A percentile compares a stretch with the other conserved stretches of the same genome.
These are phyloP conservation scores for Stigmatopora argus DNA, from an alignment of 2,113 vertebrate genomes.

Conservation along the genomic window DNA sequence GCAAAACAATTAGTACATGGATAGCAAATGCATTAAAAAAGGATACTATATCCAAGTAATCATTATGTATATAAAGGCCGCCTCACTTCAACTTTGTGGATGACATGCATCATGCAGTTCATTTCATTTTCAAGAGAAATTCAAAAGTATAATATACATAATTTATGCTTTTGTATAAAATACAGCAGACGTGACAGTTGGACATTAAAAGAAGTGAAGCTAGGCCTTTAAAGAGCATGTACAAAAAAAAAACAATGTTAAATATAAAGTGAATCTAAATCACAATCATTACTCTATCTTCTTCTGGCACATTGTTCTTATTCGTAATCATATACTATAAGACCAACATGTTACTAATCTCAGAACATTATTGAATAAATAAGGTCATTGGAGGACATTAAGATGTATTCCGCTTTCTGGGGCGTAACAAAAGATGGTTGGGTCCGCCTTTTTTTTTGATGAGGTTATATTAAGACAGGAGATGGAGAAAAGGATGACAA, in stretches of 20 bases:
- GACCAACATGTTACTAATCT: constrained; percentile 48
- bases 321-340: constrained; percentile 13
- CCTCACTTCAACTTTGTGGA: not conserved
- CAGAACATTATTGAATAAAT: constrained; percentile 64
- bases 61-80: constrained; percentile 25
- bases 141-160: constrained; percentile 33
- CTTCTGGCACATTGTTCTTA: constrained; percentile 20
- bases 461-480: constrained; percentile 45
- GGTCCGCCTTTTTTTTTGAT: constrained; percentile 27
- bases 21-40: constrained; percentile 22
- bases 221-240: constrained; percentile 37
- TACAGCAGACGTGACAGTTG: constrained; percentile 41
- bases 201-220: constrained; percentile 11
- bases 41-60: constrained; percentile 20
- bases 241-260: constrained; percentile 17
- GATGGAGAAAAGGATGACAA: not conserved
- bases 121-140: not conserved
- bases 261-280: constrained; percentile 23
- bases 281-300: constrained; percentile 1
- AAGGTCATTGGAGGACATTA: constrained; percentile 37
- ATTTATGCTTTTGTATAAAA: constrained; percentile 42
- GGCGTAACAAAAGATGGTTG: constrained; percentile 19
- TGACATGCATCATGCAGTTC: constrained; percentile 33
- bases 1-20: constrained; percentile 31
- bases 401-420: constrained; percentile 25